phyloP scores from a whole-genome alignment of 1,140 invertebrate genomes.

The Zaprionus inermis region DNA sequence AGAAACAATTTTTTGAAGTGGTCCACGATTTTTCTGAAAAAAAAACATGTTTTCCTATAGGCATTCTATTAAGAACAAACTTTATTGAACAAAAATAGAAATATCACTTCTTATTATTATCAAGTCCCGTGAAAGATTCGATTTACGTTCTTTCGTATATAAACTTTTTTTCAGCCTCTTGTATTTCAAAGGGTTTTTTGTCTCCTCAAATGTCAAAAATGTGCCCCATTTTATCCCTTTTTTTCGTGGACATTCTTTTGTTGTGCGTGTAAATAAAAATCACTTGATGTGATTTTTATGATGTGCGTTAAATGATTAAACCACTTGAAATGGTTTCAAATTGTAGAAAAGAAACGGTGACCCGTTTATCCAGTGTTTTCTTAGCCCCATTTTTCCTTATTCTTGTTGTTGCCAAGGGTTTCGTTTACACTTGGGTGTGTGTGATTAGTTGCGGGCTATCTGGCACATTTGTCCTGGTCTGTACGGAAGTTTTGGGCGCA shows the following conservation, averaged over 20 bases:
- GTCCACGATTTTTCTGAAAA: not conserved
- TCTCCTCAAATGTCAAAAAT: not conserved
- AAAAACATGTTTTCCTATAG: not conserved
- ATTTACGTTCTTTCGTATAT: not conserved
- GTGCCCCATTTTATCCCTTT: conserved; percentile 28
- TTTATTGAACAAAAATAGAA: not conserved
- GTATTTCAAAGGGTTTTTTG: conserved; percentile 67
- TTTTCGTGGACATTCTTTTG: conserved; percentile 40
- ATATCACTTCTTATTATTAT: not conserved
- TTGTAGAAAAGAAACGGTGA: conserved; percentile 56
- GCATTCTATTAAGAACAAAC: not conserved
- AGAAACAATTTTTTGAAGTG: conserved; percentile 1
- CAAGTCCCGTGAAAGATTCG: not conserved
- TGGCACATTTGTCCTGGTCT: conserved; percentile 22
- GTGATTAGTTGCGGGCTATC: conserved; percentile 43
- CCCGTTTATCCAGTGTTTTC: conserved; percentile 49
- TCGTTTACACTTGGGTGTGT: conserved; percentile 50
- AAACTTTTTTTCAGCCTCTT: conserved; percentile 13
- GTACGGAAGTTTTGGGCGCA: conserved; percentile 69
- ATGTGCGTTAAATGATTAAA: conserved; percentile 83
- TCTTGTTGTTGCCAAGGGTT: conserved; percentile 26
- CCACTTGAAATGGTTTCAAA: conserved; percentile 82
- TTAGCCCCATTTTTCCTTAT: conserved; percentile 57
- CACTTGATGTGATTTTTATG: conserved; percentile 82
- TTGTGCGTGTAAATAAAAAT: conserved; percentile 76